Conservation (phyloP, 1,140 invertebrate genomes). For the Zaprionus nigranus region DNA sequence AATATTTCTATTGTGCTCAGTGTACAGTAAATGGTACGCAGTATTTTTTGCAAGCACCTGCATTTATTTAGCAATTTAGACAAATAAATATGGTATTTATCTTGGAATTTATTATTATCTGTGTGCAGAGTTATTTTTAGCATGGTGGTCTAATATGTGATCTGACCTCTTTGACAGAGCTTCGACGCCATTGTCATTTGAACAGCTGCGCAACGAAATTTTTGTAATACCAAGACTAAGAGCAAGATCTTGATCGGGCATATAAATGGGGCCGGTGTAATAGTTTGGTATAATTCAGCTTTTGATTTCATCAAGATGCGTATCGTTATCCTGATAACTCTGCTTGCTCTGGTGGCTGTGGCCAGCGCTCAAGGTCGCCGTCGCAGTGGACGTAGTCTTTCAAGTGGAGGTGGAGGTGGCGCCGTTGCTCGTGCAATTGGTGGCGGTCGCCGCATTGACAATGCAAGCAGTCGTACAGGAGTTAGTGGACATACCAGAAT, state of each 20-base stretch:
- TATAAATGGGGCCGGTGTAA: neutral
- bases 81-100: neutral
- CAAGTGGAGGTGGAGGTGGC: neutral
- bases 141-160: neutral
- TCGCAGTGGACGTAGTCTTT: neutral
- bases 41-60: too few relatives aligned
- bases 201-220: slow-evolving; percentile 20
- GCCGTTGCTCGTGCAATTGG: neutral
- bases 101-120: too few relatives aligned
- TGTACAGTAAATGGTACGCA: too few relatives aligned
- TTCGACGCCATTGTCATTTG: neutral
- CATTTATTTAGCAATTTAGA: neutral
- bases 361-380: slow-evolving; percentile 9
- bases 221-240: neutral
- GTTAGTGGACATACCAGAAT: neutral
- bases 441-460: neutral
- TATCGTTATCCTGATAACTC: slow-evolving; percentile 4
- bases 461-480: neutral
- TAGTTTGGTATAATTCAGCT: slow-evolving; percentile 10
- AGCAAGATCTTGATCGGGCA: neutral
- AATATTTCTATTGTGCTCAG: too few relatives aligned
- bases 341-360: slow-evolving; percentile 21
- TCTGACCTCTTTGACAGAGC: neutral
- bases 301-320: slow-evolving; percentile 18
- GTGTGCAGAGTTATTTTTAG: neutral